phyloP scores from a whole-genome alignment of 2,888 invertebrate species.

The Lochmaea capreae region DNA sequence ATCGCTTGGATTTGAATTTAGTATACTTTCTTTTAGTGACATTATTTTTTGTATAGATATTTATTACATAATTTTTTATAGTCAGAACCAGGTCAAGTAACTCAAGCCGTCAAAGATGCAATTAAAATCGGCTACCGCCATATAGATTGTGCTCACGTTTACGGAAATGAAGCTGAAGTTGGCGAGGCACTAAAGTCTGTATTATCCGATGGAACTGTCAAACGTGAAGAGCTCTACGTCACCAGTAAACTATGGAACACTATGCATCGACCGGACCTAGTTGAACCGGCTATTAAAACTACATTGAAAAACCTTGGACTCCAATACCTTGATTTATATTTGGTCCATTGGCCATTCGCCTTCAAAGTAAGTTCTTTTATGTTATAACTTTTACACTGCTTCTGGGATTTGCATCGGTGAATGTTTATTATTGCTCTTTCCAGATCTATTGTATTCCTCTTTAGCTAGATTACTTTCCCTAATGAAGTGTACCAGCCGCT shows the following conservation, averaged over 20 bases:
- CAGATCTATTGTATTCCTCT: too few relatives aligned
- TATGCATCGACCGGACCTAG: constrained; percentile 78
- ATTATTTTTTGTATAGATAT: neutral
- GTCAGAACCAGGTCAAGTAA: constrained; percentile 76
- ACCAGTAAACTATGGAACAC: constrained; percentile 90
- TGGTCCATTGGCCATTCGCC: constrained; percentile 69
- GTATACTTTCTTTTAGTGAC: too few relatives aligned
- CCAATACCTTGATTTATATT: constrained; percentile 69
- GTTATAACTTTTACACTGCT: neutral
- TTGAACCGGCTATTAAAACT: constrained; percentile 59
- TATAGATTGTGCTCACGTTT: constrained; percentile 79
- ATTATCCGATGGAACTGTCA: constrained; percentile 64
- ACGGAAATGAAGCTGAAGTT: constrained; percentile 78
- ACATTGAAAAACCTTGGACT: constrained; percentile 68
- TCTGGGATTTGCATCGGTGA: neutral
- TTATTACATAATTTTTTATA: constrained; percentile 57
- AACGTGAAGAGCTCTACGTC: constrained; percentile 78
- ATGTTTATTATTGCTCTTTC: too few relatives aligned
- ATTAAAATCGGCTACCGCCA: constrained; percentile 82
- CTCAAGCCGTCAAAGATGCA: constrained; percentile 76
- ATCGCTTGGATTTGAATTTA: too few relatives aligned
- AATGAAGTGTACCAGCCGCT: too few relatives aligned
- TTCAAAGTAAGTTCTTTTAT: constrained; percentile 49
- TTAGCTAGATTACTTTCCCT: too few relatives aligned
- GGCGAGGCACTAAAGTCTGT: constrained; percentile 64